Percentiles rank a stretch among this genome's conserved stretches.
phyloP scores from a whole-genome alignment of 1,140 invertebrate species.

The Metaphire vulgaris region DNA sequence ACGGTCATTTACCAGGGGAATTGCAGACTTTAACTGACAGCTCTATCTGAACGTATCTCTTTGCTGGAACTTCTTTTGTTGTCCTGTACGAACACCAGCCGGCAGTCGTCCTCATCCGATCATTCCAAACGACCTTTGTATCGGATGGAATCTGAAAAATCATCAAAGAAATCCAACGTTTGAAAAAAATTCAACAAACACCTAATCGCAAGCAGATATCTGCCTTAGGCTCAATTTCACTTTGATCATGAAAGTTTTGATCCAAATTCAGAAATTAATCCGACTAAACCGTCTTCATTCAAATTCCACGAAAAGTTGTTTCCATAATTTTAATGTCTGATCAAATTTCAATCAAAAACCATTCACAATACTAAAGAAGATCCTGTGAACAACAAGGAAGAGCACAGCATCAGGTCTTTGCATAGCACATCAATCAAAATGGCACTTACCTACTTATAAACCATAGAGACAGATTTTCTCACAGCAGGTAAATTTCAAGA shows the following conservation, averaged over 20 bases:
- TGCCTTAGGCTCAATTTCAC: not conserved
- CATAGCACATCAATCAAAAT: no score
- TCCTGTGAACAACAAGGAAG: no score
- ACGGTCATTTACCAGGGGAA: slow-evolving; percentile 39
- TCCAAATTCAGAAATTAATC: not conserved
- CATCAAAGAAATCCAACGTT: not conserved
- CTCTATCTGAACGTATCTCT: slow-evolving; percentile 55
- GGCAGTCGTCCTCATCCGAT: slow-evolving; percentile 66
- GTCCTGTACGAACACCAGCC: slow-evolving; percentile 60
- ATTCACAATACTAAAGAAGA: no score
- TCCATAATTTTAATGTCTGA: not conserved
- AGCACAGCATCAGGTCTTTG: no score
- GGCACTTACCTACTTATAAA: no score
- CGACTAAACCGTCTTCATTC: not conserved
- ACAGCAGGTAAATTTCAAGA: no score
- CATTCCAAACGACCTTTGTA: slow-evolving; percentile 67
- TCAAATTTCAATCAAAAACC: no score
- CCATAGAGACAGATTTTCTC: no score
- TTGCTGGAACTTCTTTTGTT: slow-evolving; percentile 41
- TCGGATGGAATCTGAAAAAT: slow-evolving; percentile 56
- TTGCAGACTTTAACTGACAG: slow-evolving; percentile 59
- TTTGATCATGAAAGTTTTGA: no score
- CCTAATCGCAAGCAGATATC: not conserved
- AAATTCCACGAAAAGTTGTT: not conserved
- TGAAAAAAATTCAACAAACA: not conserved